phyloP scores from a whole-genome alignment of 2,113 vertebrate genomes.

The Bagarius yarrelli region DNA sequence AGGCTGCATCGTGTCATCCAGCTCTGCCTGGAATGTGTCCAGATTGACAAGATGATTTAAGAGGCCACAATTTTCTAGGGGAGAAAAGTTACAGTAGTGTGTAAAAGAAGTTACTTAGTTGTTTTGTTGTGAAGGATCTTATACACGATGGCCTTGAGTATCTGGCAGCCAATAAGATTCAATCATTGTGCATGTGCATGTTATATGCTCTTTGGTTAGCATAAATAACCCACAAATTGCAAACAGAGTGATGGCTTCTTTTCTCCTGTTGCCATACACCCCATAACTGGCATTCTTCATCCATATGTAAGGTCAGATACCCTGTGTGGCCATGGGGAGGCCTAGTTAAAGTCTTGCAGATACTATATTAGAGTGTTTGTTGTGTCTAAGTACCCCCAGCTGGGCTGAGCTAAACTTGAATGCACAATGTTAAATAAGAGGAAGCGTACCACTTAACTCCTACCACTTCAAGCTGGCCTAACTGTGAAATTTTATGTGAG shows the following conservation, averaged over 20 bases:
- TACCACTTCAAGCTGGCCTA: not conserved
- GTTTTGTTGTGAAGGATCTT: constrained; percentile 49
- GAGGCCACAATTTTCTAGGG: constrained; percentile 48
- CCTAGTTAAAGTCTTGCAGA: no score
- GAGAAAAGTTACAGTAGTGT: constrained; percentile 41
- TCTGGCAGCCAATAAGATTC: constrained; percentile 22
- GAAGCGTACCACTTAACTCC: no score
- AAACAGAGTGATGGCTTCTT: no score
- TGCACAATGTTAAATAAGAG: constrained; percentile 13
- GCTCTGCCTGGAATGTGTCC: constrained; percentile 29
- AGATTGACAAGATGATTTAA: constrained; percentile 53
- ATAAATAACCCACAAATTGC: no score
- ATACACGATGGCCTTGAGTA: constrained; percentile 47
- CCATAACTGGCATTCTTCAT: no score
- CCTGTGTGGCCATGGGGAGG: no score
- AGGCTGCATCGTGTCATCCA: constrained; percentile 49
- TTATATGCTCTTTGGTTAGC: no score
- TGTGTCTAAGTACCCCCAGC: constrained; percentile 39
- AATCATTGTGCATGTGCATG: not conserved
- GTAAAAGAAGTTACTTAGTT: constrained; percentile 42
- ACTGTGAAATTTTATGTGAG: constrained; percentile 12
- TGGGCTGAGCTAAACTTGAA: constrained; percentile 15
- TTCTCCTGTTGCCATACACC: no score
- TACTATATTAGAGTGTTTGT: constrained; percentile 26
- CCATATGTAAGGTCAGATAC: no score